Evolutionary conservation across 2,113 vertebrate species (phyloP), one percentile per base, ranked within the genome.

Genomic region (Orthochromis indermauri): DNA sequence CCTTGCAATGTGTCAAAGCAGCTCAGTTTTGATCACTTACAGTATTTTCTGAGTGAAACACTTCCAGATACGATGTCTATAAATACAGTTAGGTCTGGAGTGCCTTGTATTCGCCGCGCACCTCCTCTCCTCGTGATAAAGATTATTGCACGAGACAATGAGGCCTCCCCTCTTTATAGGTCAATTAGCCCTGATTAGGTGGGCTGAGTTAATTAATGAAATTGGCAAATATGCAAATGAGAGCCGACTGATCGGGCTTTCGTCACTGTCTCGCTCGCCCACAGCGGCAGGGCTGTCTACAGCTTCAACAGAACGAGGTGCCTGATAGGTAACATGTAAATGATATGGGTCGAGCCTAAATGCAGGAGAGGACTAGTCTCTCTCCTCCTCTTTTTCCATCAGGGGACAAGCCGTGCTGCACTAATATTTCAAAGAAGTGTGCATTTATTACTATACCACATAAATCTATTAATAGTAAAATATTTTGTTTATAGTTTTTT

Each of bases 181-280:
- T 98, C 97, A 97, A 97, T 97, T 98, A 98, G 97, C 97, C 93
- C 95, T 97, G 97, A 97, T 97, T 98, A 97, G 93, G 94, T 97
- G 97, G 97, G 97, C 96, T 95, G 96, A 96, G 93, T 97, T 96
- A 96, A 97, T 97, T 96, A 97, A 96, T 95, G 92, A 93, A 96
- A 96, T 96, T 97, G 95, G 95, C 96, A 95, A 96, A 96, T 96
- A 96, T 96, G 96, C 95, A 95, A 96, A 96, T 94, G 94, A 95
- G 94, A 93, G 92, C 86, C 68, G 90, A 92, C 95, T 87, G 94
- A 93, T 95, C 91, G 89, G 73, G 95, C 95, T 95, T 95, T 89
- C 94, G 96, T 95, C 96, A 94, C 90, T 26, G 91, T 88, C 93
- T 93, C 2, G 47, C 90, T 91, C 86, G 17, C 71, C 73, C 91